Evolutionary conservation across 2,888 invertebrate species (phyloP).

Genomic region (Xylocampa areola): DNA sequence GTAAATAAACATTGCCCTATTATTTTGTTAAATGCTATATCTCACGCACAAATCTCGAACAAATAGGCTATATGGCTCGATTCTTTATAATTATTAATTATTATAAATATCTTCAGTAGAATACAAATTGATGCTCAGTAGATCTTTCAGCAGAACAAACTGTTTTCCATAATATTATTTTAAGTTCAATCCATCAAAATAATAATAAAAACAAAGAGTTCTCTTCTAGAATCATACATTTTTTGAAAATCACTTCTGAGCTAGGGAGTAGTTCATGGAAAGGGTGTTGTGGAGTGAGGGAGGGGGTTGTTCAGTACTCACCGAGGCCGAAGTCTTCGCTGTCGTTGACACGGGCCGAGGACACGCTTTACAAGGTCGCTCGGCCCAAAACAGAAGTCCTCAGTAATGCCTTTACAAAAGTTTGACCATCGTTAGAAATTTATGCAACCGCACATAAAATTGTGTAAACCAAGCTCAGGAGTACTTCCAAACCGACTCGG

Average conservation of each 20-base stretch:
- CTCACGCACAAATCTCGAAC: constrained; percentile 37
- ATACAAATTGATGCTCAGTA: no score
- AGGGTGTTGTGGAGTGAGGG: constrained; percentile 51
- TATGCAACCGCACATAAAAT: constrained; percentile 44
- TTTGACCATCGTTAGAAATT: constrained; percentile 57
- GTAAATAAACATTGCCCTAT: constrained; percentile 74
- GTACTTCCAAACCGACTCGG: not conserved
- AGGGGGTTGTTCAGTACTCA: constrained; percentile 66
- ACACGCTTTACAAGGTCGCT: constrained; percentile 82
- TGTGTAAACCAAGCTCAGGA: constrained; percentile 4
- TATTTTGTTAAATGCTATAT: constrained; percentile 40
- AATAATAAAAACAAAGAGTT: constrained; percentile 5
- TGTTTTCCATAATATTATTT: no score
- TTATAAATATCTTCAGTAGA: no score
- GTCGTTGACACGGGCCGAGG: constrained; percentile 87
- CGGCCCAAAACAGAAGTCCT: constrained; percentile 70
- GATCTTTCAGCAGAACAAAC: no score
- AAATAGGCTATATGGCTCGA: constrained; percentile 25
- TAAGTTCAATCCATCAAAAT: not conserved
- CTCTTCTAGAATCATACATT: constrained; percentile 66
- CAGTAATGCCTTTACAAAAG: constrained; percentile 62
- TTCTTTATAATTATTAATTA: no score
- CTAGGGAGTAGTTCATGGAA: constrained; percentile 51
- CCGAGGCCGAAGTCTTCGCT: constrained; percentile 75
- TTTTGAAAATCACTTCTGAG: constrained; percentile 69